phyloP scores from a whole-genome alignment of 2,888 invertebrate species.

The Scotopteryx bipunctaria region DNA sequence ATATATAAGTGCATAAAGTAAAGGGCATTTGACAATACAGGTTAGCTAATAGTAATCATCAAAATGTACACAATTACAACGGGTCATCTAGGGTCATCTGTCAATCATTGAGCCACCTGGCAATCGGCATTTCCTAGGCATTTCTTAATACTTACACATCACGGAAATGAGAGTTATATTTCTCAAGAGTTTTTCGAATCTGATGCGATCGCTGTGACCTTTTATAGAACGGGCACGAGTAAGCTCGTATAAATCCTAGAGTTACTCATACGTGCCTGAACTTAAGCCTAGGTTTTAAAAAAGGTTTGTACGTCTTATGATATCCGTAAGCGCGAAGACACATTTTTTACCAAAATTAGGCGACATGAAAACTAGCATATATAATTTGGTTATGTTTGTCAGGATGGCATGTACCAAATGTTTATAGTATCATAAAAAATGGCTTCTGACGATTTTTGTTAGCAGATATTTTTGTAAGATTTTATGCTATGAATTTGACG shows the following conservation, averaged over 20 bases:
- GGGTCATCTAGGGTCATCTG: slow-evolving; percentile 1
- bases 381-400: too few species aligned
- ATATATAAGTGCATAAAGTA: too few species aligned
- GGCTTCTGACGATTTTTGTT: too few species aligned
- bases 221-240: slow-evolving; percentile 31
- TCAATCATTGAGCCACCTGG: slow-evolving; percentile 3
- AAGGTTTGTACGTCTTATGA: background rate
- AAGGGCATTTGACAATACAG: background rate
- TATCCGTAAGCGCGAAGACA: too few species aligned
- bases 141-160: slow-evolving; percentile 20
- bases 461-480: too few species aligned
- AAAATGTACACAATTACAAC: background rate
- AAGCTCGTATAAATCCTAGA: slow-evolving; percentile 50
- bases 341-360: too few species aligned
- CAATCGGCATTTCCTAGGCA: background rate
- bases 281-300: background rate
- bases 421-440: too few species aligned
- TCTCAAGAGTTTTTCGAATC: slow-evolving; percentile 24
- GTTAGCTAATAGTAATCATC: background rate
- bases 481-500: too few species aligned
- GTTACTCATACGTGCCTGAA: slow-evolving; percentile 14
- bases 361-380: too few species aligned
- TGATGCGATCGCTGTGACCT: slow-evolving; percentile 23
- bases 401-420: too few species aligned
- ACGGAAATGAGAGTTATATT: slow-evolving; percentile 17